Conservation (phyloP, 2,888 invertebrate species). For the Scaeva pyrastri region DNA sequence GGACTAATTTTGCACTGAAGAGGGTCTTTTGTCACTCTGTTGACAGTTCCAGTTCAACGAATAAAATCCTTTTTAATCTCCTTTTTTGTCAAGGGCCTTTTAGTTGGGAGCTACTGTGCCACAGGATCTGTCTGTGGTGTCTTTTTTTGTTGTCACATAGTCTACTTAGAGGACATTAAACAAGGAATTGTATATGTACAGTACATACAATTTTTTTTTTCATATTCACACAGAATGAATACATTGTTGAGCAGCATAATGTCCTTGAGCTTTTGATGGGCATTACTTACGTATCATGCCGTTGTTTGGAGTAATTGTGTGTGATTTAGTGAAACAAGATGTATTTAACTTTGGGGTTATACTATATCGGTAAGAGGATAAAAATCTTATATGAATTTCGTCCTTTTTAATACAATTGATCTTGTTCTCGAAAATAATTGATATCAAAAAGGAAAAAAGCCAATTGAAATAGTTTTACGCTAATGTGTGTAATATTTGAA, state of each 20-base stretch:
- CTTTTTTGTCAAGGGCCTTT: conserved; percentile 21
- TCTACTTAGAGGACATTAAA: not conserved
- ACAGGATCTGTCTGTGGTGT: not conserved
- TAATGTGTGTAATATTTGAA: no score
- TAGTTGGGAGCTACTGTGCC: not conserved
- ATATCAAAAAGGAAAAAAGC: no score
- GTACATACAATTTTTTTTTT: not conserved
- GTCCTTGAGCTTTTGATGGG: not conserved
- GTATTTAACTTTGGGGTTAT: not conserved
- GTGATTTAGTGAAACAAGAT: not conserved
- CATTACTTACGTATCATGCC: not conserved
- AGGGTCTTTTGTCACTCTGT: conserved; percentile 49
- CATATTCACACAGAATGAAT: not conserved
- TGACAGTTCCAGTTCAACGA: conserved; percentile 50
- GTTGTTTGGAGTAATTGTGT: not conserved
- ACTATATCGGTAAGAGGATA: not conserved
- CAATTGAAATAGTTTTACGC: no score
- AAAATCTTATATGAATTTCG: no score
- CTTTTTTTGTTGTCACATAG: not conserved
- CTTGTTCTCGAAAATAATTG: no score
- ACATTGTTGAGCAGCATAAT: not conserved
- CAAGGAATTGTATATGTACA: not conserved
- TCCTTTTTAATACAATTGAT: no score
- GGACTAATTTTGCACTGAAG: conserved; percentile 43
- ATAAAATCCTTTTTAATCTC: conserved; percentile 41